phyloP scores from a whole-genome alignment of 2,113 vertebrate genomes.

The Paradisaea rubra region DNA sequence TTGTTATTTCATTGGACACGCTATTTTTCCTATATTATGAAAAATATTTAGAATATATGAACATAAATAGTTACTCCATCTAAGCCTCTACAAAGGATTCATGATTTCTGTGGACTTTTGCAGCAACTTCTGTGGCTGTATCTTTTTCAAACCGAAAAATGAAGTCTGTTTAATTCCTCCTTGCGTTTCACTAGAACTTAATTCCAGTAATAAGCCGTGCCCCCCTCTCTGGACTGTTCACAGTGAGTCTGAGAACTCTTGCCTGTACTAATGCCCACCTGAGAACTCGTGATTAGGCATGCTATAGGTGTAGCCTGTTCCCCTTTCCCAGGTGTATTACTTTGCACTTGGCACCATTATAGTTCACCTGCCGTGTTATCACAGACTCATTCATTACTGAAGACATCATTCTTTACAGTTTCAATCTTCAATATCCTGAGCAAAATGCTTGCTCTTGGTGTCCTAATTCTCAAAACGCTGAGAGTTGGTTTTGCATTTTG shows the following conservation, averaged over 20 bases:
- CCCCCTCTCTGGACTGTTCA: neutral
- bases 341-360: neutral
- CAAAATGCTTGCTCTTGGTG: neutral
- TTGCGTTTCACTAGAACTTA: neutral
- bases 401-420: neutral
- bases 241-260: neutral
- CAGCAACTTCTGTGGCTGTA: accelerated
- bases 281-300: neutral
- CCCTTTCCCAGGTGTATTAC: neutral
- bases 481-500: neutral
- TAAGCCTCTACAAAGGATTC: neutral
- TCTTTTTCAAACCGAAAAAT: neutral
- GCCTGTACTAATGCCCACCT: neutral
- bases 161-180: neutral
- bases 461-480: neutral
- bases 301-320: neutral
- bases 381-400: neutral
- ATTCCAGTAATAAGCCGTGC: neutral
- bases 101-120: neutral
- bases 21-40: neutral
- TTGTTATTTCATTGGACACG: neutral
- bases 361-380: neutral
- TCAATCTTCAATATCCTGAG: neutral
- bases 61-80: neutral
- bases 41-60: neutral